Percentiles rank a stretch among this genome's conserved stretches.
These are phyloP conservation scores for Bruchidius siliquastri DNA, from an alignment of 2,888 invertebrate genomes.

Conservation along the genomic window DNA sequence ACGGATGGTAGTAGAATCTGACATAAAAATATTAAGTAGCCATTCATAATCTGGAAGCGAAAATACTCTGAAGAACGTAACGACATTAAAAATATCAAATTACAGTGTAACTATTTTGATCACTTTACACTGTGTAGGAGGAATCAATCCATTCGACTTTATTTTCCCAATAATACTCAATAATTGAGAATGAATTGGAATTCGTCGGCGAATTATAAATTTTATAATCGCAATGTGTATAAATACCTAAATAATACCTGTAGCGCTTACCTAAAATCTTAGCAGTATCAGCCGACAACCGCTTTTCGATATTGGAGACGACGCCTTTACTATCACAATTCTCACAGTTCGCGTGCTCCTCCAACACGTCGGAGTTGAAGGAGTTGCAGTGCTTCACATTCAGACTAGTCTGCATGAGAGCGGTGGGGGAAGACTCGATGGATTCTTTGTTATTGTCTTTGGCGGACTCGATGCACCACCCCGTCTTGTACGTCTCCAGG, in stretches of 20 bases:
- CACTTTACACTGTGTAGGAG: no score
- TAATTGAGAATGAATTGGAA: no score
- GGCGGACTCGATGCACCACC: background rate
- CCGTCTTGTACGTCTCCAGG: constrained; percentile 12
- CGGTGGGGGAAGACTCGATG: constrained; percentile 20
- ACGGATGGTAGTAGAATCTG: no score
- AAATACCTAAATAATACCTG: background rate
- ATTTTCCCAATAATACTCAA: no score
- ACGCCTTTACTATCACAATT: constrained; percentile 26
- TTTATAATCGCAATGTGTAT: no score
- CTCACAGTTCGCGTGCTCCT: constrained; percentile 27
- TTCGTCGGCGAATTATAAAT: no score
- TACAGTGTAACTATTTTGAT: no score
- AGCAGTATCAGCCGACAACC: constrained; percentile 40
- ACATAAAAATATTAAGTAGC: no score
- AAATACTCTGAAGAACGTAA: no score
- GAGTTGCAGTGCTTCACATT: constrained; percentile 46
- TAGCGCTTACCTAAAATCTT: constrained; percentile 37
- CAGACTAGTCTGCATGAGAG: constrained; percentile 33
- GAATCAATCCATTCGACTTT: no score
- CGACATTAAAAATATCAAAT: no score
- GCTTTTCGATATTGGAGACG: constrained; percentile 35
- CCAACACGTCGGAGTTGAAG: constrained; percentile 44
- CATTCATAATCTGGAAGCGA: no score
- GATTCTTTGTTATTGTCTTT: background rate